Percentiles rank a stretch among this genome's conserved stretches.
Evolutionary conservation across 2,113 vertebrate genomes (phyloP).

Genomic region (Platanista minor): DNA sequence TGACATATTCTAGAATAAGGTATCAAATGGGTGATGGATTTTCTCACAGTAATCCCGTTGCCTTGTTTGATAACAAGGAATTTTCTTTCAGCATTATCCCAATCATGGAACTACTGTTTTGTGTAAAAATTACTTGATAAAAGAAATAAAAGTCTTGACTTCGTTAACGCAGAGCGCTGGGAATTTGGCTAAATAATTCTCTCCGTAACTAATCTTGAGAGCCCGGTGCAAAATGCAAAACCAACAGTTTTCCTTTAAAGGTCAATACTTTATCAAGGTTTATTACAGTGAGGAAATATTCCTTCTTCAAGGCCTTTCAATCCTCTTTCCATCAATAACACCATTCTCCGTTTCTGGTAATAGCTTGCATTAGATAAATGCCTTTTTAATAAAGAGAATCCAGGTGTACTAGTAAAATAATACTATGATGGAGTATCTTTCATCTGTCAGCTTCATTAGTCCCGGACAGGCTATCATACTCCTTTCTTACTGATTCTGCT

Average conservation of each 20-base stretch:
- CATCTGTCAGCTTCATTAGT: slow-evolving; percentile 70
- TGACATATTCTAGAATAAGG: neutral
- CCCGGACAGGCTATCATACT: slow-evolving; percentile 37
- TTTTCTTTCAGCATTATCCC: neutral
- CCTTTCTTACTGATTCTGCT: slow-evolving; percentile 65
- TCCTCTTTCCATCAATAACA: neutral
- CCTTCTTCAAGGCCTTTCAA: neutral
- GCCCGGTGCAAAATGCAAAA: neutral
- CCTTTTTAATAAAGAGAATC: slow-evolving; percentile 77
- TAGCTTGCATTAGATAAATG: slow-evolving; percentile 69
- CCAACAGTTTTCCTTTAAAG: neutral
- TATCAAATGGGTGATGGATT: no score
- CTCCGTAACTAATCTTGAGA: neutral
- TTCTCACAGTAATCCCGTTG: neutral
- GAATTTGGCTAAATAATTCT: neutral
- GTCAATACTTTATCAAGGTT: neutral
- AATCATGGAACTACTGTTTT: neutral
- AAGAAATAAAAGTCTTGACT: neutral
- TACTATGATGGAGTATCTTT: slow-evolving; percentile 63
- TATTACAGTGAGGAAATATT: neutral
- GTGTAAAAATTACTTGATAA: neutral
- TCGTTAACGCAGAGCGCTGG: neutral
- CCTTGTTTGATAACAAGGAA: neutral
- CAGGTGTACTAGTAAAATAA: slow-evolving; percentile 68
- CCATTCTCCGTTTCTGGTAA: slow-evolving; percentile 44